These are phyloP conservation scores for Pseudobourletiella spinata DNA, from an alignment of 1,140 invertebrate species.

Conservation along the genomic window DNA sequence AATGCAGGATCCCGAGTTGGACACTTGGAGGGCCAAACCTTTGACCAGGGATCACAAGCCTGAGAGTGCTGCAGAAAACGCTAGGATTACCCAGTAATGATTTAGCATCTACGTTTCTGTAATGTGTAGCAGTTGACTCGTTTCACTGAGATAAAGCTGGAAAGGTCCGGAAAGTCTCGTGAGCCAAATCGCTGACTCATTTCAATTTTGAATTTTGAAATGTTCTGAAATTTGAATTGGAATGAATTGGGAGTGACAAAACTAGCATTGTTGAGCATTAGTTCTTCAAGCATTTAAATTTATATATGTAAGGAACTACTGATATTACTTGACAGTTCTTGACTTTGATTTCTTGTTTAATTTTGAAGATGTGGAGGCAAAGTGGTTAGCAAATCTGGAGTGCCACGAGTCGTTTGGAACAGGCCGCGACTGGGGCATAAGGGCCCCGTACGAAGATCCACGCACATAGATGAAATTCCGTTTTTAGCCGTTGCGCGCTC, in stretches of 20 bases:
- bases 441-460: constrained; percentile 71
- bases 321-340: too few species aligned
- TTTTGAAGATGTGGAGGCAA: constrained; percentile 47
- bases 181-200: too few species aligned
- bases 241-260: background rate
- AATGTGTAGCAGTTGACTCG: too few species aligned
- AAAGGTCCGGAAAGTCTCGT: too few species aligned
- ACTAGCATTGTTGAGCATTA: background rate
- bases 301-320: too few species aligned
- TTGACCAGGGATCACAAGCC: constrained; percentile 92
- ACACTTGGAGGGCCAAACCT: constrained; percentile 63
- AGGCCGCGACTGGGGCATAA: constrained; percentile 44
- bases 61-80: constrained; percentile 74
- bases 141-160: too few species aligned
- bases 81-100: constrained; percentile 55
- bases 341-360: background rate
- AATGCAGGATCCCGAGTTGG: constrained; percentile 49
- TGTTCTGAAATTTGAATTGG: constrained; percentile 4
- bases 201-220: too few species aligned
- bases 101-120: too few species aligned
- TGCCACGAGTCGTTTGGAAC: constrained; percentile 94
- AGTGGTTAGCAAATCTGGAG: constrained; percentile 70
- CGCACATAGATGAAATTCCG: constrained; percentile 86
- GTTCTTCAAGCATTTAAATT: too few species aligned
- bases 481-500: constrained; percentile 92